A percentile compares a stretch with the other conserved stretches of the same genome.
These are phyloP conservation scores for Bombus haemorrhoidalis DNA, from an alignment of 1,140 invertebrate genomes.

Conservation along the genomic window DNA sequence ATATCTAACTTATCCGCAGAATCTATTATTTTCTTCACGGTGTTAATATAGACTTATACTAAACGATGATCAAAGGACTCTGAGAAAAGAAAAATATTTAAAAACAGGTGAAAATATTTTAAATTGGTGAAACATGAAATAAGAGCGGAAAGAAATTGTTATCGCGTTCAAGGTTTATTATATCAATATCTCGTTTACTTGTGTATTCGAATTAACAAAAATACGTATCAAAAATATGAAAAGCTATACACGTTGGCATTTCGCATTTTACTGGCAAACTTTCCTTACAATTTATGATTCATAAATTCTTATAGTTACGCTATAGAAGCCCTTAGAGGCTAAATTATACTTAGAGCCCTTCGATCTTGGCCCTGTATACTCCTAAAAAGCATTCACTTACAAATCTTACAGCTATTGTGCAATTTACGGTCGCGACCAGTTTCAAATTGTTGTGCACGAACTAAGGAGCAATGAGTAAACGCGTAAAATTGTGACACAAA, in stretches of 20 bases:
- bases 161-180: not conserved
- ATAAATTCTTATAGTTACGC: conserved; percentile 3
- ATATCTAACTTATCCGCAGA: not conserved
- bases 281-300: not conserved
- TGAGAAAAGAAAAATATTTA: not conserved
- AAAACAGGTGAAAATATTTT: too few species aligned
- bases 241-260: conserved; percentile 42
- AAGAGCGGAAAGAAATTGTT: not conserved
- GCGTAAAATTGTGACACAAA: not conserved
- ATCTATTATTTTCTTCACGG: not conserved
- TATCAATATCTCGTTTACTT: conserved; percentile 1
- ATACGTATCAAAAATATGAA: conserved; percentile 54
- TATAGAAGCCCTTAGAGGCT: not conserved
- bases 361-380: conserved; percentile 13
- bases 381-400: conserved; percentile 9
- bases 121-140: not conserved
- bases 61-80: conserved; percentile 21
- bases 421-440: not conserved
- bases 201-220: conserved; percentile 37
- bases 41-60: not conserved
- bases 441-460: not conserved
- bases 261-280: not conserved
- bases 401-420: conserved; percentile 40
- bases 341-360: conserved; percentile 29
- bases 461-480: not conserved